These are phyloP conservation scores for Apodemia zela DNA, from an alignment of 2,888 invertebrate genomes.

Conservation along the genomic window DNA sequence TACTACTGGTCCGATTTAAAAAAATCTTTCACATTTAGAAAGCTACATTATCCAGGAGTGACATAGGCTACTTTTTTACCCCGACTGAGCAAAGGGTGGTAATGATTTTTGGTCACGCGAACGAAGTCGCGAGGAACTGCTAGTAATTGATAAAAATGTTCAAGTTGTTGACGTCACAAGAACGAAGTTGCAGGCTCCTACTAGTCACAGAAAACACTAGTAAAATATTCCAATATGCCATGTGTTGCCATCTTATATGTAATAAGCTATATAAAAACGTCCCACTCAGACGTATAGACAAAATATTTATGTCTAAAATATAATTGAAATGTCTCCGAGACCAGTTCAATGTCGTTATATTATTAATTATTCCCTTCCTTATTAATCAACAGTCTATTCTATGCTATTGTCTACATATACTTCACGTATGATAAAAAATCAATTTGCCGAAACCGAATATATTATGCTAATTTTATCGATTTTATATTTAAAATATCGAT, in stretches of 20 bases:
- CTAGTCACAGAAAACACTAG: neutral
- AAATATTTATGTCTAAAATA: conserved; percentile 39
- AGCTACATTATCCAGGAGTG: too few species aligned
- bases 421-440: conserved; percentile 52
- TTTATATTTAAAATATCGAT: conserved; percentile 62
- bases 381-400: conserved; percentile 38
- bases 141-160: too few species aligned
- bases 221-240: neutral
- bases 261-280: conserved; percentile 29
- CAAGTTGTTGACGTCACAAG: too few species aligned
- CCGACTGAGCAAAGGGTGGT: too few species aligned
- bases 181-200: too few species aligned
- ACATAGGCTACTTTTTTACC: too few species aligned
- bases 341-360: conserved; percentile 43
- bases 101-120: too few species aligned
- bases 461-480: conserved; percentile 63
- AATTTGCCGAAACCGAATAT: conserved; percentile 67
- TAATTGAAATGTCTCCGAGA: conserved; percentile 47
- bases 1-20: too few species aligned
- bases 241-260: too few species aligned
- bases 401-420: conserved; percentile 38
- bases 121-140: too few species aligned
- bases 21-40: too few species aligned
- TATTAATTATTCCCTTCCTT: conserved; percentile 49
- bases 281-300: conserved; percentile 28